Percentiles rank a stretch among this genome's conserved stretches.
These are phyloP conservation scores for Phataginus tricuspis DNA, from an alignment of 2,797 vertebrate species.

Conservation along the genomic window DNA sequence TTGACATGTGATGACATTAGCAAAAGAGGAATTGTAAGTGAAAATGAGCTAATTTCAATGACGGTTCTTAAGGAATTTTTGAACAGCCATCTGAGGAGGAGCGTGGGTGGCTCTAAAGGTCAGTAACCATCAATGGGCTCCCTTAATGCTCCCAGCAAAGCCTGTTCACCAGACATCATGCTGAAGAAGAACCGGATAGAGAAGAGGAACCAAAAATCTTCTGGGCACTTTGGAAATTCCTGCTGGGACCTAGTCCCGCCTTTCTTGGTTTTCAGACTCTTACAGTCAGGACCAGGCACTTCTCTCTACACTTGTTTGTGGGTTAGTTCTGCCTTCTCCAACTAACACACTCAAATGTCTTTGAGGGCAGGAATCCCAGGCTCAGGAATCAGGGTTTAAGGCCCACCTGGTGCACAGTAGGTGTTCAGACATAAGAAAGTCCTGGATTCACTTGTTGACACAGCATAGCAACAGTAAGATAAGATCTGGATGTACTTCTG, in stretches of 20 bases:
- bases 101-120: constrained; percentile 80
- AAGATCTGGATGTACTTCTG: neutral
- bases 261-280: neutral
- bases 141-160: constrained; percentile 60
- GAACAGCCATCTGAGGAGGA: constrained; percentile 68
- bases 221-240: constrained; percentile 83
- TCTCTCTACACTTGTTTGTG: neutral
- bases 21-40: neutral
- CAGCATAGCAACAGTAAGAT: neutral
- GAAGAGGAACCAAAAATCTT: constrained; percentile 86
- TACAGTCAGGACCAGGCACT: neutral
- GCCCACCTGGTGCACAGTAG: neutral
- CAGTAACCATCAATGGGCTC: constrained; percentile 80
- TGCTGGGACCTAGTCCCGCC: constrained; percentile 69
- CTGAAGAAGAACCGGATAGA: constrained; percentile 77
- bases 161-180: constrained; percentile 47
- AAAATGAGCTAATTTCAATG: neutral
- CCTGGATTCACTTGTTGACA: neutral
- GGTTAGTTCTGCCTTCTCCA: neutral
- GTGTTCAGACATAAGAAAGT: neutral
- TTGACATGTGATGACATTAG: neutral
- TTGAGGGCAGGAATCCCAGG: neutral
- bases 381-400: neutral
- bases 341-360: neutral
- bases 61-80: constrained; percentile 57